Conservation (phyloP, 1,140 invertebrate genomes). For the Doryteuthis pealeii region DNA sequence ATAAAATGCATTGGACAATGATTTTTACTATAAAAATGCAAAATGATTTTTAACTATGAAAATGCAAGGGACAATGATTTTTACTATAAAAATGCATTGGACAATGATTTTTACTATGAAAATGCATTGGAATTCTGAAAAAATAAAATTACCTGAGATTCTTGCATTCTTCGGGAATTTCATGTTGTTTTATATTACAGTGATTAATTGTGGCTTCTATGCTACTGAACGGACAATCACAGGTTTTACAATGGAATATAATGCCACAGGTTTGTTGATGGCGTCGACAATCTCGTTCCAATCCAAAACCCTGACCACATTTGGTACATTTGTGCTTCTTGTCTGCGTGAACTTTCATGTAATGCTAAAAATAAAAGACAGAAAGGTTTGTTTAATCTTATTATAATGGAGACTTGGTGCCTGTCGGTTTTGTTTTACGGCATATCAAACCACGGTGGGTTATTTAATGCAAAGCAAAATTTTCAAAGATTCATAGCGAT, state of each 20-base stretch:
- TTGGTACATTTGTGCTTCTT: slow-evolving; percentile 33
- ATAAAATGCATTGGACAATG: too few relatives aligned
- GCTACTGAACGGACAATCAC: slow-evolving; percentile 27
- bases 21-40: too few relatives aligned
- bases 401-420: not conserved
- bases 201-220: slow-evolving; percentile 29
- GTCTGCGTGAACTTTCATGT: slow-evolving; percentile 32
- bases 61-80: too few relatives aligned
- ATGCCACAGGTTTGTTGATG: slow-evolving; percentile 31
- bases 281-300: slow-evolving; percentile 22
- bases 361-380: slow-evolving; percentile 29
- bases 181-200: slow-evolving; percentile 31
- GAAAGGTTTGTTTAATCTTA: slow-evolving; percentile 15
- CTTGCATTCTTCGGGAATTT: slow-evolving; percentile 19
- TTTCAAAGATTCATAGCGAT: too few relatives aligned
- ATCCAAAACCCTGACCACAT: slow-evolving; percentile 28
- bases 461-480: not conserved
- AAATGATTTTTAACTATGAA: too few relatives aligned
- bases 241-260: slow-evolving; percentile 24
- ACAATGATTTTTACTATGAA: too few relatives aligned
- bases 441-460: not conserved
- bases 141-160: not conserved
- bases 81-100: too few relatives aligned
- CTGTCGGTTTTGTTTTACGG: too few relatives aligned
- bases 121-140: too few relatives aligned